A percentile compares a stretch with the other conserved stretches of the same genome.
Evolutionary conservation across 2,797 vertebrate genomes (phyloP).

Genomic region (Cichlasoma orientale): DNA sequence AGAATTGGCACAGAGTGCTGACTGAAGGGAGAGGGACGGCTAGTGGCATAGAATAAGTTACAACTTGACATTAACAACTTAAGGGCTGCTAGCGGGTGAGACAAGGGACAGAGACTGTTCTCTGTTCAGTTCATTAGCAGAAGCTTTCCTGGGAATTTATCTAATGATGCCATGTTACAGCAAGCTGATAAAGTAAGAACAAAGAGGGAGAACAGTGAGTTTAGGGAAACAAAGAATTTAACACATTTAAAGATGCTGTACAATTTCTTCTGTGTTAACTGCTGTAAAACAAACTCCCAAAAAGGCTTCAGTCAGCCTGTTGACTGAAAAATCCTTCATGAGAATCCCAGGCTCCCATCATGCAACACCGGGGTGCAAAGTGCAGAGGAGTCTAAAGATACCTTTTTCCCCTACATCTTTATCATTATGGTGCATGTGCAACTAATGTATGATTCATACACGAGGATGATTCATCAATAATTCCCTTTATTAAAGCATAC

Average conservation of each 20-base stretch:
- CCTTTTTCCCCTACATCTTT: no score
- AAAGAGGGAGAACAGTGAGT: not conserved
- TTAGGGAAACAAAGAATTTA: not conserved
- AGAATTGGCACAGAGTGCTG: not conserved
- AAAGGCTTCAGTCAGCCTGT: not conserved
- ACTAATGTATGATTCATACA: not conserved
- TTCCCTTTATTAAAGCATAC: not conserved
- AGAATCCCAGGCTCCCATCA: not conserved
- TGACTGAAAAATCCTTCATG: constrained; percentile 17
- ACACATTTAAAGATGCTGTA: not conserved
- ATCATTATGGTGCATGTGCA: not conserved
- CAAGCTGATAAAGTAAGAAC: constrained; percentile 5
- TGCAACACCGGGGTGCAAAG: not conserved
- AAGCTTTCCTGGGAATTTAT: constrained; percentile 43
- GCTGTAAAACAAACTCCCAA: not conserved
- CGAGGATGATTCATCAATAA: not conserved
- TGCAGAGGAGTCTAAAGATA: not conserved
- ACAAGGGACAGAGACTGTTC: constrained; percentile 20
- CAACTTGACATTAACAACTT: constrained; percentile 46
- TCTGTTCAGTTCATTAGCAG: constrained; percentile 57
- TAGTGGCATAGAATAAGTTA: constrained; percentile 38
- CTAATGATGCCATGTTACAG: constrained; percentile 49
- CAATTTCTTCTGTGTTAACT: not conserved
- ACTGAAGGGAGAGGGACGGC: constrained; percentile 18
- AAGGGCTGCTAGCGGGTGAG: constrained; percentile 23